phyloP scores from a whole-genome alignment of 2,113 vertebrate genomes.

The Mormyrus iriodes region DNA sequence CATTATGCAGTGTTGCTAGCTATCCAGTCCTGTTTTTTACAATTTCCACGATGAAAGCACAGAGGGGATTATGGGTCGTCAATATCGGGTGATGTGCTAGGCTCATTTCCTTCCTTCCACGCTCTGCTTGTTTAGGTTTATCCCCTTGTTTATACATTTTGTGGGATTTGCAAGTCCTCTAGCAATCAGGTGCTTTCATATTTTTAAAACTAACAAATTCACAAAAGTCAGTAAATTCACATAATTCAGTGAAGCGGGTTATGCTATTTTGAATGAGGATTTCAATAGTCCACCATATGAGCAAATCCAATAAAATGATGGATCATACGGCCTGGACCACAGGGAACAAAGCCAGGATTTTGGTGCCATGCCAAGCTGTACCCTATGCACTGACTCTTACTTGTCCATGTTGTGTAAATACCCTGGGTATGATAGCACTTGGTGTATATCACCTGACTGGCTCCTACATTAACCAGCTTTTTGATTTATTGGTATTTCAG shows the following conservation, averaged over 20 bases:
- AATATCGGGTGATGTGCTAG: not conserved
- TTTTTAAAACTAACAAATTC: not conserved
- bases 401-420: not conserved
- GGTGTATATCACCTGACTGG: not conserved
- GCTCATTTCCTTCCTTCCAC: not conserved
- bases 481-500: not conserved
- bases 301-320: not conserved
- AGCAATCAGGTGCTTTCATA: constrained; percentile 1
- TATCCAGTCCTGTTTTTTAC: not conserved
- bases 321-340: not conserved
- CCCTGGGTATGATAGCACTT: not conserved
- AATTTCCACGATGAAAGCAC: constrained; percentile 2
- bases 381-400: not conserved
- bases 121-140: not conserved
- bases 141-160: not conserved
- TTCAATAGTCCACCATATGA: not conserved
- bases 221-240: not conserved
- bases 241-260: not conserved
- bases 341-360: not conserved
- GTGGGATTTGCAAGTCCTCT: not conserved
- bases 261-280: not conserved
- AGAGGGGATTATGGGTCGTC: not conserved
- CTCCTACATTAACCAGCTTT: not conserved
- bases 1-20: not conserved
- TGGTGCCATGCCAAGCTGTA: not conserved